Base-by-base conservation (phyloP, 2,888 invertebrate species). In the Plusia festucae region DNA sequence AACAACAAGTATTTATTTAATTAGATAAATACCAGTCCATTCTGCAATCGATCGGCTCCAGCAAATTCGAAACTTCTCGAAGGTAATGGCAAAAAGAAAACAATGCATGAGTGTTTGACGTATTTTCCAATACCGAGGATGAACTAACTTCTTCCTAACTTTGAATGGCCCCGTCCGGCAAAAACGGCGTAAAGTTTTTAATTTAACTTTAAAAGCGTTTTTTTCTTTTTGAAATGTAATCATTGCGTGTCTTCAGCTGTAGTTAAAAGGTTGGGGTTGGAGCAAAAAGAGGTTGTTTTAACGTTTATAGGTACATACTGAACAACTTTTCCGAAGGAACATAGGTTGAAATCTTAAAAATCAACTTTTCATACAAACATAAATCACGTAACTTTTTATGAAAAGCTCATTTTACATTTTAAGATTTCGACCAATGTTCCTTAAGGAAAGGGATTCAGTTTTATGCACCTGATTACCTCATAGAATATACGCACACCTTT, bases 111-210 rank as follows among this genome's bases (percentile, higher is more conserved):
- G 81, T 82, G 83, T 83, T 85, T 88, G 89, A 90, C 90, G 83
- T 87, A 84, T 90, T 88, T 88, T 79, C 89, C 88, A 83, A 90
- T 91, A 88, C 85, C 72, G 82, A 60, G 51, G 57, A 76, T 73
- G 71, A 76, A 70, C 75, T 68, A 62, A 76, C 76, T 79, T 81
- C 65, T 53, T n/a, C 3, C 40, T 24, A 79, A 81, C 82, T 83
- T 76, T 70, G 75, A 82, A 83, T 76, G 62, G 75, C 63, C 60
- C 58, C 60, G 68, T 73, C 82, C 81, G 51, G 73, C 64, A 81
- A 81, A 82, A 83, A 79, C 73, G 73, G 67, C 65, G 68, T 18
- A 53, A 85, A 85, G 82, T 85, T 85, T 85, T 84, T 84, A 84
- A 86, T 85, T 86, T 85, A 86, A 86, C 79, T 82, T 86, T 73